Evolutionary conservation across 2,113 vertebrate genomes (phyloP).

Genomic region (Myxocyprinus asiaticus): DNA sequence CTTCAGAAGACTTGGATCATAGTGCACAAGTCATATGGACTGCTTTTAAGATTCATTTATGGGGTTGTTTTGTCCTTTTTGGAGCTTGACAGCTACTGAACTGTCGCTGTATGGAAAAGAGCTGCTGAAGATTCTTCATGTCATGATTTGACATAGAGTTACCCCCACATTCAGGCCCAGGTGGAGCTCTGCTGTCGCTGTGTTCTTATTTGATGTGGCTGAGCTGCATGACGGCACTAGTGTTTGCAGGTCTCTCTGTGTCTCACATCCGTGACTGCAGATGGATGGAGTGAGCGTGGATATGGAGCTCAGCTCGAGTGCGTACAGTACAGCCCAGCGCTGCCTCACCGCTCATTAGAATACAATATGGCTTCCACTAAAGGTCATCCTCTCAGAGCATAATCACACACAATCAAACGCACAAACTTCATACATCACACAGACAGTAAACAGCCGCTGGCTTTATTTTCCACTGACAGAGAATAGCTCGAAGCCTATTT

Average conservation of each 20-base stretch:
- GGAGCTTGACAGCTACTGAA: too few relatives aligned
- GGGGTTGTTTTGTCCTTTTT: too few relatives aligned
- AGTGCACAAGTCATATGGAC: too few relatives aligned
- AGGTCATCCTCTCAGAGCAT: slow-evolving; percentile 99
- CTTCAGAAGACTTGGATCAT: too few relatives aligned
- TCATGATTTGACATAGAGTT: too few relatives aligned
- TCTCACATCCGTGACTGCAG: slow-evolving; percentile 38
- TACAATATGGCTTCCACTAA: slow-evolving; percentile 99
- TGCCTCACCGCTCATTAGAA: slow-evolving; percentile 98
- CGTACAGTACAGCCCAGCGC: slow-evolving; percentile 81
- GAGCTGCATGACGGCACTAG: slow-evolving; percentile 23
- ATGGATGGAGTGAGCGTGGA: slow-evolving; percentile 44
- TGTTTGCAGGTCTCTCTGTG: slow-evolving; percentile 32
- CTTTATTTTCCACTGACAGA: slow-evolving; percentile 92
- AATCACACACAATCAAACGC: slow-evolving; percentile 99
- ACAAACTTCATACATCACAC: slow-evolving; percentile 99
- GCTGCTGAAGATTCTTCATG: too few relatives aligned
- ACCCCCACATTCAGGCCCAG: not conserved
- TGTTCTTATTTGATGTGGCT: slow-evolving; percentile 41
- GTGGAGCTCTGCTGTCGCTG: slow-evolving; percentile 34
- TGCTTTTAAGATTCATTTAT: too few relatives aligned
- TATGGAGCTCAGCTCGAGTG: slow-evolving; percentile 38
- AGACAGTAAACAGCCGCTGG: slow-evolving; percentile 95
- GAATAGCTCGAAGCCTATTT: slow-evolving; percentile 83
- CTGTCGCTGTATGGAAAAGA: too few relatives aligned